phyloP scores from a whole-genome alignment of 2,113 vertebrate genomes.

The Halcyon malimbica region DNA sequence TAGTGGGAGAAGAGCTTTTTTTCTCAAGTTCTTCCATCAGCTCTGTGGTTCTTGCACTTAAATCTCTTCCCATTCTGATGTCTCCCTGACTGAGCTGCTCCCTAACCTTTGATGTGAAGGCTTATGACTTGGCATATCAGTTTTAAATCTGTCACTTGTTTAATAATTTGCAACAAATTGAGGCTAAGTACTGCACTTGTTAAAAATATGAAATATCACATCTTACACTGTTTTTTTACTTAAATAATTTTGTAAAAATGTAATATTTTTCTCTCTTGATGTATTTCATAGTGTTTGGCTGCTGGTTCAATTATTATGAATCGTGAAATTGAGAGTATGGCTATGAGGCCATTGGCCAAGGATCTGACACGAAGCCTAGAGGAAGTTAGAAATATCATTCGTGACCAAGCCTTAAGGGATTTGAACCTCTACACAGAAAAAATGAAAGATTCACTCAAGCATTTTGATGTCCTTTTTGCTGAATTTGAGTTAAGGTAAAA shows the following conservation, averaged over 20 bases:
- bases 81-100: background rate
- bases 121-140: background rate
- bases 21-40: background rate
- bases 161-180: background rate
- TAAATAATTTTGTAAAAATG: background rate
- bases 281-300: constrained; percentile 87
- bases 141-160: background rate
- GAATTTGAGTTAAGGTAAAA: constrained; percentile 97
- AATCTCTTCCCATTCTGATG: background rate
- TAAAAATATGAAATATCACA: background rate
- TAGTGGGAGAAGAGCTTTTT: background rate
- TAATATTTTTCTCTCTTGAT: background rate
- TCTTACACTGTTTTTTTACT: background rate
- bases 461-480: constrained; percentile 94
- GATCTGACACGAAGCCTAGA: constrained; percentile 94
- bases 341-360: constrained; percentile 95
- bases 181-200: background rate
- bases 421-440: constrained; percentile 92
- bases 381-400: constrained; percentile 90
- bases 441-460: constrained; percentile 90
- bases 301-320: constrained; percentile 99
- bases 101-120: background rate
- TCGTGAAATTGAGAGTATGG: constrained; percentile 98
- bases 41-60: background rate
- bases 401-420: constrained; percentile 95